phyloP scores from a whole-genome alignment of 2,113 vertebrate species.

The Nothobranchius kuhntae region DNA sequence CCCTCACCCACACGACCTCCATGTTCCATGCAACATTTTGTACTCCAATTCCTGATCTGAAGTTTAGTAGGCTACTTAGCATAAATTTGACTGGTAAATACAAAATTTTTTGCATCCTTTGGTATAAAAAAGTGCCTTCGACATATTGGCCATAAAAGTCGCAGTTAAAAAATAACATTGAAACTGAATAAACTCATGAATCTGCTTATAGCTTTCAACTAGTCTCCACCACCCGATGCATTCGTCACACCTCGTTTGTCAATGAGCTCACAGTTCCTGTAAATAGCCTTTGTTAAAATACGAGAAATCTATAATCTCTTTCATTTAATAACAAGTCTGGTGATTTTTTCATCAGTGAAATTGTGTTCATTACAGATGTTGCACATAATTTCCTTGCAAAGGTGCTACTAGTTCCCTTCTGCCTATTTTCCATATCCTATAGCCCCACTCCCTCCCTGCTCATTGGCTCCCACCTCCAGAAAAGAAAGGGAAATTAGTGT shows the following conservation, averaged over 20 bases:
- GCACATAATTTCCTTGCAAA: not conserved
- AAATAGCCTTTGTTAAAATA: not conserved
- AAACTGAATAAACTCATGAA: conserved; percentile 22
- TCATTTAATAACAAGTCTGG: conserved; percentile 10
- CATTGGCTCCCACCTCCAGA: conserved; percentile 54
- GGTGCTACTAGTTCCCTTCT: conserved; percentile 12
- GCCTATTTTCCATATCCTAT: conserved; percentile 11
- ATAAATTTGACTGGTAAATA: conserved; percentile 66
- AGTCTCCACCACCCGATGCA: conserved; percentile 25
- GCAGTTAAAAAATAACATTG: conserved; percentile 9
- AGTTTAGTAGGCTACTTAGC: conserved; percentile 54
- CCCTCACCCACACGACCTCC: conserved; percentile 29
- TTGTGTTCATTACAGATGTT: conserved; percentile 10
- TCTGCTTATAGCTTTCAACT: conserved; percentile 3
- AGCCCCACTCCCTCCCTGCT: conserved; percentile 5
- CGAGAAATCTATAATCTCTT: conserved; percentile 13
- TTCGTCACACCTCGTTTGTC: conserved; percentile 46
- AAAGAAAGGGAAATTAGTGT: conserved; percentile 70
- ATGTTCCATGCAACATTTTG: conserved; percentile 18
- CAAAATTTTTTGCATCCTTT: conserved; percentile 63
- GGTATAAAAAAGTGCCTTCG: conserved; percentile 32
- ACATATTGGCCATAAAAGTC: conserved; percentile 39
- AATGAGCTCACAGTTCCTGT: not conserved
- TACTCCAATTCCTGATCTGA: conserved; percentile 37
- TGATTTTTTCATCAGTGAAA: not conserved